Evolutionary conservation across 2,888 invertebrate species (phyloP), one percentile per base, ranked within the genome.

Genomic region (Craniophora ligustri): DNA sequence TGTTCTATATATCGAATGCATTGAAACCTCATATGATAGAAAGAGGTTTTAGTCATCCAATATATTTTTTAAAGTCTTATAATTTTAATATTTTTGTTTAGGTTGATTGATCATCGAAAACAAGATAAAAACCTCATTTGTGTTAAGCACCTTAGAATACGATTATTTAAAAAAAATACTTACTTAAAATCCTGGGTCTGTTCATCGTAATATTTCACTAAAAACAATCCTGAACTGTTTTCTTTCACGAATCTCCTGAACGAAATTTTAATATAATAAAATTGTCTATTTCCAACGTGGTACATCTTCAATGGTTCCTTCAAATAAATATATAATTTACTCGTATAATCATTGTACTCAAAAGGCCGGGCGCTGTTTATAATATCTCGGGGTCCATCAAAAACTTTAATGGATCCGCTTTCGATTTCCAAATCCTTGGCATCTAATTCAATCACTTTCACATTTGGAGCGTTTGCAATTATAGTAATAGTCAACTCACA

Each of bases 401-500:
- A 73, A 28, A 92, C 92, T 72, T 80, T 78, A 2, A 92, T 78
- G 0, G 85, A 41, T 1, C 36, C 77, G 1, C 79, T 79, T 28
- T 76, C 66, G 10, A 92, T 82, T 15, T 84, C 78, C 51, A 92
- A 71, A 38, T 88, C 85, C 44, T 79, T 85, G 2, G 90, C 88
- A 26, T 91, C 87, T 14, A 93, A 66, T 38, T 87, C 89, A 28
- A 93, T 89, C 5, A 85, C 50, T 38, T 75, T 79, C 7, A 91
- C 85, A 46, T 87, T 82, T 0, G 88, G 88, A 1, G 82, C 84
- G 31, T 90, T 89, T 0, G 89, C 89, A 39, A 92, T 91, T 10
- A 92, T 80, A 5, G 89, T 89, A 54, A 93, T 90, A 2, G 79
- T 77, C 35, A 91, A 67, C 34, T 89, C 86, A 79, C 92, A 88